Evolutionary conservation across 2,113 vertebrate genomes (phyloP).

Genomic region (Pontoporia blainvillei): DNA sequence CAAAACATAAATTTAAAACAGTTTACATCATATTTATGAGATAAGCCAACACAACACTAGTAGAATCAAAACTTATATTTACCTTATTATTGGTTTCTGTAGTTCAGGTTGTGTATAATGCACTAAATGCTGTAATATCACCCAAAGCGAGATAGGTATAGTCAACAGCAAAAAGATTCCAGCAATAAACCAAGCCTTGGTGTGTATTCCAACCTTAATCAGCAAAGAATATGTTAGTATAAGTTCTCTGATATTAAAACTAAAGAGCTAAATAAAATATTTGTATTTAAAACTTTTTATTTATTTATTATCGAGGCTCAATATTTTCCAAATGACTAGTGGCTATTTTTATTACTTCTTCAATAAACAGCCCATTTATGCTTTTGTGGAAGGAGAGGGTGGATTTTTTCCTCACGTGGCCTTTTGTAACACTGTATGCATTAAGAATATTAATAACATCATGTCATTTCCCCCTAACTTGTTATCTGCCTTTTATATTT

Average conservation of each 20-base stretch:
- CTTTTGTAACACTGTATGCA: neutral
- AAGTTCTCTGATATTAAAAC: slow-evolving; percentile 13
- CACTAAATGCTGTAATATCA: slow-evolving; percentile 96
- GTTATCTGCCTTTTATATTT: neutral
- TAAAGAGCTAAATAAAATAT: neutral
- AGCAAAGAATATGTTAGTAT: neutral
- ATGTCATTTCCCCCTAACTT: neutral
- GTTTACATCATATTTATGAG: neutral
- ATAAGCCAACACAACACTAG: slow-evolving; percentile 1
- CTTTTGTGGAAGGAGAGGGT: neutral
- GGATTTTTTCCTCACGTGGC: neutral
- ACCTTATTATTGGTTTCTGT: slow-evolving; percentile 99
- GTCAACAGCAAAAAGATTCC: slow-evolving; percentile 98
- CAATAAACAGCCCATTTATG: neutral
- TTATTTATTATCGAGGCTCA: neutral
- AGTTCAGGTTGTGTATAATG: slow-evolving; percentile 97
- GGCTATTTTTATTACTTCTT: neutral
- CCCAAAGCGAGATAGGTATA: slow-evolving; percentile 96
- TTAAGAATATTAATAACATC: neutral
- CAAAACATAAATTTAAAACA: slow-evolving; percentile 63
- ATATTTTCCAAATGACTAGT: neutral
- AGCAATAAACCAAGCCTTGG: slow-evolving; percentile 98
- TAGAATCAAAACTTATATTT: slow-evolving; percentile 38
- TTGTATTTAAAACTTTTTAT: neutral
- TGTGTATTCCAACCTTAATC: slow-evolving; percentile 91